Evolutionary conservation across 2,888 invertebrate genomes (phyloP), one percentile per base, ranked within the genome.

Genomic region (Lithophane socia): DNA sequence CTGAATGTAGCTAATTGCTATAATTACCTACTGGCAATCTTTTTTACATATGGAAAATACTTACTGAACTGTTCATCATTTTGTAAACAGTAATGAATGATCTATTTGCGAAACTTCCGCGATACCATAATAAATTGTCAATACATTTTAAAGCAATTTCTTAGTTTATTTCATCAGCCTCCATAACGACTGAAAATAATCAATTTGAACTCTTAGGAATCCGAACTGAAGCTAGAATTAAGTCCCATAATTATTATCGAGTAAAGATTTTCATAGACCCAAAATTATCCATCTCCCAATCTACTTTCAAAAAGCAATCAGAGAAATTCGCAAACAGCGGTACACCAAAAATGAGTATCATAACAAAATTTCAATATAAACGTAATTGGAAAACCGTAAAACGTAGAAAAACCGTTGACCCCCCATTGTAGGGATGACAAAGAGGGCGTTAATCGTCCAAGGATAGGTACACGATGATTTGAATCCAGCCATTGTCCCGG

Each of bases 371-470:
- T 89, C 84, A 82, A 86, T 88, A 86, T 88, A 88, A 88, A 80
- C 73, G 64, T 87, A 85, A 86, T 87, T 87, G 87, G 80, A 87
- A 88, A 87, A 58, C 42, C 68, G 68, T 58, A 68, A 86, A 87
- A 77, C 29, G 78, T 77, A 77, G 80, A 80, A 83, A 84, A 82
- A 85, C 60, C 79, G 80, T 84, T 87, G 83, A 87, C 87, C 87
- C 84, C 73, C 89, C 82, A 88, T 90, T 90, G 88, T 91, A 86
- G 89, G 67, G 67, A 82, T 82, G 87, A 94, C 94, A 94, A 94
- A 92, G 92, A 90, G 89, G 86, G 87, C 92, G 89, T 92, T 94
- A 93, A 94, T 94, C 93, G 88, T 80, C 83, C 86, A 77, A 69
- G 87, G 87, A 90, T 89, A 88, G 90, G 92, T 92, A 88, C 89